These are phyloP conservation scores for Polymixis lichenea DNA, from an alignment of 2,888 invertebrate species.

Conservation along the genomic window DNA sequence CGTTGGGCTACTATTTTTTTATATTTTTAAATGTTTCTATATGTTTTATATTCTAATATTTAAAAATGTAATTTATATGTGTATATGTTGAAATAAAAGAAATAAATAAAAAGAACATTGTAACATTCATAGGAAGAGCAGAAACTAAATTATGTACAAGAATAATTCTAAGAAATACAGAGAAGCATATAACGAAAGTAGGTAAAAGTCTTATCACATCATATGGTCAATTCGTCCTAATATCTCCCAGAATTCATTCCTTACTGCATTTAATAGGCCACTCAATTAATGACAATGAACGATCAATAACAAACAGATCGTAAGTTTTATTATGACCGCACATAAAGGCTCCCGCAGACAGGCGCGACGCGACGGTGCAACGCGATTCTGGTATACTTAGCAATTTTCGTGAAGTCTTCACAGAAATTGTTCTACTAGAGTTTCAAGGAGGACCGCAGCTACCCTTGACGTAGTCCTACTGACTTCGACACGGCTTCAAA, in stretches of 20 bases:
- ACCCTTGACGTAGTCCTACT: neutral
- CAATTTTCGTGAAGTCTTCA: too few relatives aligned
- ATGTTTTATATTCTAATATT: too few relatives aligned
- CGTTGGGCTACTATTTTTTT: too few relatives aligned
- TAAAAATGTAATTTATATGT: too few relatives aligned
- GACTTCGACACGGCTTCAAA: neutral
- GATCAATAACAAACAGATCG: slow-evolving; percentile 6
- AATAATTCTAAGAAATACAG: neutral
- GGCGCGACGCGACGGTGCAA: too few relatives aligned
- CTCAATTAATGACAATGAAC: slow-evolving; percentile 25
- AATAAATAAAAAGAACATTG: neutral
- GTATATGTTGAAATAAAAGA: too few relatives aligned
- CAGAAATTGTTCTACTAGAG: too few relatives aligned
- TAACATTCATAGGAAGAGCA: neutral
- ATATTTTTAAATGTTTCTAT: too few relatives aligned
- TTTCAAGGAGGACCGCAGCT: neutral
- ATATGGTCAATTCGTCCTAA: neutral
- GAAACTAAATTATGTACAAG: neutral
- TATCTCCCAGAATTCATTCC: neutral
- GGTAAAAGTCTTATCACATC: neutral
- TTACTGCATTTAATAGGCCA: neutral
- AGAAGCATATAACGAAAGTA: neutral
- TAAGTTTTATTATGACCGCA: neutral
- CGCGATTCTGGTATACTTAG: too few relatives aligned
- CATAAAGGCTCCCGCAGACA: neutral